phyloP scores from a whole-genome alignment of 2,113 vertebrate genomes.

The Passer domesticus region DNA sequence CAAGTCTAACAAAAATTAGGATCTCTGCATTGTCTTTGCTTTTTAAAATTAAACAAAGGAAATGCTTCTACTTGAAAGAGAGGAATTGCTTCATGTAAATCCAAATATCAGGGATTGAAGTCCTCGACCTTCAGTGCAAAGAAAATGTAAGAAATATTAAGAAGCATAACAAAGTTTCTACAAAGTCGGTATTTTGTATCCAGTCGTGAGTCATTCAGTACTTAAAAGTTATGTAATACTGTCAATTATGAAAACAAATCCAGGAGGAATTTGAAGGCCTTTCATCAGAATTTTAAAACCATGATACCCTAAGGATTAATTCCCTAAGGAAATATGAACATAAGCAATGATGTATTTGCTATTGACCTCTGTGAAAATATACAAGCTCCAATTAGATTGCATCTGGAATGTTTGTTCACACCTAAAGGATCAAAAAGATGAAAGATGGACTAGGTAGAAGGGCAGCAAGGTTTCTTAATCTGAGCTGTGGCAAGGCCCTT shows the following conservation, averaged over 20 bases:
- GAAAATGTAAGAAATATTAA: background rate
- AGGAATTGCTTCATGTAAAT: background rate
- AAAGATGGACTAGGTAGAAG: background rate
- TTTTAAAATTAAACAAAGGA: conserved; percentile 28
- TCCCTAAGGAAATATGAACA: background rate
- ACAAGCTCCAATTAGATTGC: background rate
- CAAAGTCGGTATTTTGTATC: background rate
- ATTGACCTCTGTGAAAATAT: background rate
- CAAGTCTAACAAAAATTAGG: background rate
- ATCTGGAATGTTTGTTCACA: background rate
- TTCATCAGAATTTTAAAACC: background rate
- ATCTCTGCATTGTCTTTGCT: background rate
- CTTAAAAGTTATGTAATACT: conserved; percentile 27
- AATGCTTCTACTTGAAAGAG: background rate
- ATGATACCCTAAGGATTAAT: background rate
- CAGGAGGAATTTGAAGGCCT: background rate
- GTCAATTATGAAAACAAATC: background rate
- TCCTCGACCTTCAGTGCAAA: background rate
- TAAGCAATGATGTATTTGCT: background rate
- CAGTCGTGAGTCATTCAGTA: background rate
- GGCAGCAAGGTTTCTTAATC: background rate
- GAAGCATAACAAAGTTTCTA: background rate
- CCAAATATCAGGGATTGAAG: background rate
- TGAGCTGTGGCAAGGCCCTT: background rate
- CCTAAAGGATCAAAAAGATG: background rate